These are phyloP conservation scores for Pachyrhynchus sulphureomaculatus DNA, from an alignment of 1,140 invertebrate species.

Conservation along the genomic window DNA sequence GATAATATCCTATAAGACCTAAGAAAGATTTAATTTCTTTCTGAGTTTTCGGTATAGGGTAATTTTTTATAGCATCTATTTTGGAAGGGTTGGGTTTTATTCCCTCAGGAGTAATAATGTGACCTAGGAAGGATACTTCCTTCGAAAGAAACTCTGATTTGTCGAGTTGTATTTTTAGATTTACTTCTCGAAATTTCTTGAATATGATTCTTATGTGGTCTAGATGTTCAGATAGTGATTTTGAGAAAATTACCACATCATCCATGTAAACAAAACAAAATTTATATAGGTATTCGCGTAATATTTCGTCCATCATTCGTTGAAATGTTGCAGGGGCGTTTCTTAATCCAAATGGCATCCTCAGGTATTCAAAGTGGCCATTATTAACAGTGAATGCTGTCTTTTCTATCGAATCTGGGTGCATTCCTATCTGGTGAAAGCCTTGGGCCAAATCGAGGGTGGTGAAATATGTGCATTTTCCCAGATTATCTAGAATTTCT, in stretches of 20 bases:
- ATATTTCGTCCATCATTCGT: slow-evolving; percentile 47
- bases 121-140: slow-evolving; percentile 22
- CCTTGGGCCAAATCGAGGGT: slow-evolving; percentile 55
- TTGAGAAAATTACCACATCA: slow-evolving; percentile 39
- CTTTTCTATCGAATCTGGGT: slow-evolving; percentile 47
- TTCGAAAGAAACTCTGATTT: neutral
- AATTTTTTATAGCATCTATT: slow-evolving; percentile 15
- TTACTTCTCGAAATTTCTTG: slow-evolving; percentile 32
- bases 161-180: slow-evolving; percentile 40
- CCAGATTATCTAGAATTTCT: slow-evolving; percentile 54
- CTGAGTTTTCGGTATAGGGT: slow-evolving; percentile 15
- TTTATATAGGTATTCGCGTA: slow-evolving; percentile 37
- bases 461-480: slow-evolving; percentile 52
- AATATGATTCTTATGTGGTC: slow-evolving; percentile 33
- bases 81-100: slow-evolving; percentile 24
- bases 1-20: slow-evolving; percentile 28
- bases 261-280: slow-evolving; percentile 46
- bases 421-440: slow-evolving; percentile 55
- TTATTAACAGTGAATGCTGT: slow-evolving; percentile 51
- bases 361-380: slow-evolving; percentile 48
- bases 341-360: slow-evolving; percentile 52
- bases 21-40: slow-evolving; percentile 30
- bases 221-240: slow-evolving; percentile 35
- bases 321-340: slow-evolving; percentile 54
- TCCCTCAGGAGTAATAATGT: slow-evolving; percentile 13